These are phyloP conservation scores for Arbacia lixula DNA, from an alignment of 53 echinoderm and acorn worm species.

Conservation along the genomic window DNA sequence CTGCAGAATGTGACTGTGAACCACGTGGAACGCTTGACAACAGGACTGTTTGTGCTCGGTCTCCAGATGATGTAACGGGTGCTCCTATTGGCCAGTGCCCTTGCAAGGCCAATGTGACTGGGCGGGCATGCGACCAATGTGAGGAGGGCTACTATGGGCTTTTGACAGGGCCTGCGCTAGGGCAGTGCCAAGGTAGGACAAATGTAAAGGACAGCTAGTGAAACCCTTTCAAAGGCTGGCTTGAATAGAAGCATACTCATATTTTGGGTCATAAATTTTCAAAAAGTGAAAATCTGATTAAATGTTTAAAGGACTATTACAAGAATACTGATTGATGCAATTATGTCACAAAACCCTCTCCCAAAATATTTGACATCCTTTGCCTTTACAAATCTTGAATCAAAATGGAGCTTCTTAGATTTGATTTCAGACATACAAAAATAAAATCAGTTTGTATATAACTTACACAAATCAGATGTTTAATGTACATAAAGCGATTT, in stretches of 20 bases:
- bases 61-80: slow-evolving; percentile 34
- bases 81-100: slow-evolving; percentile 90
- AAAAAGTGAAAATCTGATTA: not conserved
- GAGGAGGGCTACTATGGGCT: slow-evolving; percentile 83
- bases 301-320: too few species aligned
- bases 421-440: too few species aligned
- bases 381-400: too few species aligned
- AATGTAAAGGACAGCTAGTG: too few species aligned
- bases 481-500: too few species aligned
- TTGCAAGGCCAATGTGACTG: slow-evolving; percentile 78
- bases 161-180: slow-evolving; percentile 47
- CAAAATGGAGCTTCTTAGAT: too few species aligned
- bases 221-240: too few species aligned
- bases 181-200: slow-evolving; percentile 76
- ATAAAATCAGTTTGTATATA: too few species aligned
- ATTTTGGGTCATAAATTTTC: not conserved
- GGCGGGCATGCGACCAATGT: slow-evolving; percentile 87
- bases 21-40: slow-evolving; percentile 73
- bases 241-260: too few species aligned
- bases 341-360: not conserved
- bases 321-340: not conserved
- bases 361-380: too few species aligned
- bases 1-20: slow-evolving; percentile 89
- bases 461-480: too few species aligned
- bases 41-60: slow-evolving; percentile 74